These are phyloP conservation scores for Acrocephalus kingi DNA, from an alignment of 2,113 vertebrate species.

Conservation along the genomic window DNA sequence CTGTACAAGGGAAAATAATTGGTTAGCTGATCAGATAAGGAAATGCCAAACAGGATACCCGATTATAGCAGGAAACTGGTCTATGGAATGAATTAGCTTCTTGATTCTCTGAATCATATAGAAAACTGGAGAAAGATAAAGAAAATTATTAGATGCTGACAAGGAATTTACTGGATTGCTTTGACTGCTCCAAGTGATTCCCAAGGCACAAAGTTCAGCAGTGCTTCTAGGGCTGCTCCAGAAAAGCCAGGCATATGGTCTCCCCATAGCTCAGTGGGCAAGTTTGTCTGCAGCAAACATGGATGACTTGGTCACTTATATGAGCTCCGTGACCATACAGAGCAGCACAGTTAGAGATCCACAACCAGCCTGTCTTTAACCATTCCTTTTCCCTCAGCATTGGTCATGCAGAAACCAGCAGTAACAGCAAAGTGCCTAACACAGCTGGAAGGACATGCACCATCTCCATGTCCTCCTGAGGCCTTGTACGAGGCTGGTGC, in stretches of 20 bases:
- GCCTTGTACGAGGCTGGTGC: background rate
- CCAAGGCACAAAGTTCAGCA: background rate
- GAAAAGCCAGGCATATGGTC: background rate
- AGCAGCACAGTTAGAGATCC: background rate
- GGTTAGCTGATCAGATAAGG: background rate
- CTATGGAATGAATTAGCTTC: background rate
- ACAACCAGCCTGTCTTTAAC: background rate
- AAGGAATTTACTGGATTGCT: background rate
- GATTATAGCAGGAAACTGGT: background rate
- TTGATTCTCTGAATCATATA: background rate
- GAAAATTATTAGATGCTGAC: background rate
- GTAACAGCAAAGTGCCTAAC: background rate
- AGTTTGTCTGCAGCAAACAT: rapidly evolving
- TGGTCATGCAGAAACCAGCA: background rate
- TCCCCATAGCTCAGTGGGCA: background rate
- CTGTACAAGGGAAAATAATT: background rate
- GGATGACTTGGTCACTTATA: background rate
- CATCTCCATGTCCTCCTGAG: background rate
- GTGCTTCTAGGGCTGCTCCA: background rate
- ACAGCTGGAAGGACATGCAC: background rate
- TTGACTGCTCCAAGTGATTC: background rate
- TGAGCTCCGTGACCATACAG: background rate
- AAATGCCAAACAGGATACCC: background rate
- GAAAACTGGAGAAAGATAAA: background rate
- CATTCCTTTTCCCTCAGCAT: background rate